phyloP scores from a whole-genome alignment of 2,113 vertebrate genomes.

The Myocastor coypus region DNA sequence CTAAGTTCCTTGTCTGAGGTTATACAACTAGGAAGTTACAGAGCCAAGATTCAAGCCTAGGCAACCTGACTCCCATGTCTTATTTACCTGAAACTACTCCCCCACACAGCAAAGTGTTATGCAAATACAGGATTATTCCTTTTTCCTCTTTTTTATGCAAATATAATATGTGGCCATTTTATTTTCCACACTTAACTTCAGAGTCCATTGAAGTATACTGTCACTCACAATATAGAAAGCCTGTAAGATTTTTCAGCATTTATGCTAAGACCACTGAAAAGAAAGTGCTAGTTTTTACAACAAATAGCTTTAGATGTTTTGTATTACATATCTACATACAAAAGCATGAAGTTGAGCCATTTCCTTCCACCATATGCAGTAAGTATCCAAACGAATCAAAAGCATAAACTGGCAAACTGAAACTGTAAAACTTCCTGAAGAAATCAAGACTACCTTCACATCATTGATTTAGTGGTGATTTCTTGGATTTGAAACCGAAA shows the following conservation, averaged over 20 bases:
- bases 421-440: neutral
- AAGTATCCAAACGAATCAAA: constrained; percentile 39
- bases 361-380: neutral
- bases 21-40: neutral
- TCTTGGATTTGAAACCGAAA: neutral
- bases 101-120: neutral
- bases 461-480: constrained; percentile 4
- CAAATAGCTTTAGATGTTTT: neutral
- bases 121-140: neutral
- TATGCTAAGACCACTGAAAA: neutral
- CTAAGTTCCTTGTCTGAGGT: neutral
- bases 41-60: neutral
- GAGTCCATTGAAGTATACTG: neutral
- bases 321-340: neutral
- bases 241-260: neutral
- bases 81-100: neutral
- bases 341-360: neutral
- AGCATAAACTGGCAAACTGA: neutral
- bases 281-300: neutral
- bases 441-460: neutral
- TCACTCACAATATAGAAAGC: neutral
- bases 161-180: neutral
- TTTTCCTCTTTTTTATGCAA: neutral
- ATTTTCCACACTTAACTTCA: neutral
- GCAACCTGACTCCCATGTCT: neutral